These are phyloP conservation scores for Equus przewalskii DNA, from an alignment of 2,113 vertebrate genomes.

Conservation along the genomic window DNA sequence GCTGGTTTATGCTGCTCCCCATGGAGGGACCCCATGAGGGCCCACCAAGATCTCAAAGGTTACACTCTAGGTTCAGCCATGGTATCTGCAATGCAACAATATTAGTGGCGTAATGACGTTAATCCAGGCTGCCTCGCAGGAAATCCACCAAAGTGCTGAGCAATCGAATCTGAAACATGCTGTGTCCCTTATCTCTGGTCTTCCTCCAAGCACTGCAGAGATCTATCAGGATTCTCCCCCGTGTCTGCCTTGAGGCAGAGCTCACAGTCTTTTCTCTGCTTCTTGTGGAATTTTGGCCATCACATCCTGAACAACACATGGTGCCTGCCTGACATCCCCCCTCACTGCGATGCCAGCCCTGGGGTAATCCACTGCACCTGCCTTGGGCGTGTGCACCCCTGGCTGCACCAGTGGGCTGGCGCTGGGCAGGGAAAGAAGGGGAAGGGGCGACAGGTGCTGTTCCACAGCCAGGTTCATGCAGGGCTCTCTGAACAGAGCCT, in stretches of 20 bases:
- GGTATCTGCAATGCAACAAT: rapidly evolving
- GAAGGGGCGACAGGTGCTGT: too few species aligned
- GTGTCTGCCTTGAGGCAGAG: neutral
- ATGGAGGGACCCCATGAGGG: rapidly evolving
- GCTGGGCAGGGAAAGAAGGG: neutral
- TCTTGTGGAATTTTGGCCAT: neutral
- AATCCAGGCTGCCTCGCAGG: neutral
- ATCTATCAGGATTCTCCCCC: rapidly evolving
- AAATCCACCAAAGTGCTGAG: rapidly evolving
- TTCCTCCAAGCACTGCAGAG: neutral
- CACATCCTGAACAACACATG: neutral
- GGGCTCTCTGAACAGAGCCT: too few species aligned
- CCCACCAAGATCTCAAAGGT: neutral
- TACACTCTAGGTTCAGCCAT: neutral
- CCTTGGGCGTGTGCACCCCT: rapidly evolving
- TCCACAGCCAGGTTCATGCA: neutral
- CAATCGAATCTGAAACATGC: rapidly evolving
- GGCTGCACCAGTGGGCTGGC: rapidly evolving
- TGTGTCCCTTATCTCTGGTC: rapidly evolving
- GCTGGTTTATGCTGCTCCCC: neutral
- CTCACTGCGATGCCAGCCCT: neutral
- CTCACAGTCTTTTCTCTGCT: neutral
- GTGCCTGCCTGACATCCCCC: neutral
- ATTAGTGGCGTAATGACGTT: neutral
- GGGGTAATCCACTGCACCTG: neutral